These are phyloP conservation scores for Petrosia ficiformis DNA, from an alignment of 37 sponge, comb jelly and placozoan genomes.

Conservation along the genomic window DNA sequence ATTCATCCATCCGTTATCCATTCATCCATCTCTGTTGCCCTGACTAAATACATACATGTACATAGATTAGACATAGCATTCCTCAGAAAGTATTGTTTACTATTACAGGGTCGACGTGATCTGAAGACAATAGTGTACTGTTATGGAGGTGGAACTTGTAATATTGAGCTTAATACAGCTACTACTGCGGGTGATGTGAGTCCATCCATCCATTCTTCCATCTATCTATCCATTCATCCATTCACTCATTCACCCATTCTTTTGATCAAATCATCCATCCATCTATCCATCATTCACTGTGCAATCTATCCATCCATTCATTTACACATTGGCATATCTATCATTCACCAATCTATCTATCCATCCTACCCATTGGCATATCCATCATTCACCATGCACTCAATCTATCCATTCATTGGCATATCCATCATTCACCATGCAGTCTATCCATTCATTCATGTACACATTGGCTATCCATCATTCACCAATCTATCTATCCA, in stretches of 20 bases:
- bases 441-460: not conserved
- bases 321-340: no score
- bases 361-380: no score
- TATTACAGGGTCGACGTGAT: conserved; percentile 70
- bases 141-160: conserved; percentile 80
- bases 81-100: not conserved
- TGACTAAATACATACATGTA: conserved; percentile 3
- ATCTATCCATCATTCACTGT: no score
- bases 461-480: not conserved
- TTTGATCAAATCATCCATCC: no score
- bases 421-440: no score
- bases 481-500: no score
- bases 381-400: no score
- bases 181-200: conserved; percentile 85
- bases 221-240: not conserved
- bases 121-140: conserved; percentile 62
- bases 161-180: conserved; percentile 73
- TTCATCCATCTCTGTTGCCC: conserved; percentile 12
- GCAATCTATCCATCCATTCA: no score
- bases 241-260: not conserved
- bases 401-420: no score
- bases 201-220: not conserved
- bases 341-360: no score
- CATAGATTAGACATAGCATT: conserved; percentile 4
- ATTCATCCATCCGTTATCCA: no score